These are phyloP conservation scores for Mus pahari DNA, from an alignment of 2,113 vertebrate species.

Conservation along the genomic window DNA sequence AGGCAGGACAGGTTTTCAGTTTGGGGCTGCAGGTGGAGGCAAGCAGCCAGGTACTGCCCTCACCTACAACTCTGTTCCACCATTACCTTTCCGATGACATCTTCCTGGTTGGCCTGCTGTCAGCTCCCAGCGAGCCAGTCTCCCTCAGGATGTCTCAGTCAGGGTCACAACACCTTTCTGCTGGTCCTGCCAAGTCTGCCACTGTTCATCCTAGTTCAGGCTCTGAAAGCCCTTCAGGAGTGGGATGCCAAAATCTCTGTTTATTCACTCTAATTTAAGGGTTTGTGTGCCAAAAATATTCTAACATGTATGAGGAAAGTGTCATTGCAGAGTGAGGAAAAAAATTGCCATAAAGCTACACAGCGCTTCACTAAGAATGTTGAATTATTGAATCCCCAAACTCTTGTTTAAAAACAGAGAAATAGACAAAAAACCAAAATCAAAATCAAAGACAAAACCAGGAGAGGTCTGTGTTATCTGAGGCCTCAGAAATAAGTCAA, in stretches of 20 bases:
- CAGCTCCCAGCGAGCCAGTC: fast-evolving
- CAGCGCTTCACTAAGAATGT: background rate
- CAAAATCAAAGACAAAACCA: background rate
- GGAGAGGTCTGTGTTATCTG: background rate
- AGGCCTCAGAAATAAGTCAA: background rate
- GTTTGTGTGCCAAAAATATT: constrained; percentile 47
- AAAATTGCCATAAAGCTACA: constrained; percentile 44
- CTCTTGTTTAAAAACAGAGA: constrained; percentile 15
- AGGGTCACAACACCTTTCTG: background rate
- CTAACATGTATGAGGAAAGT: background rate
- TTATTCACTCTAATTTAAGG: constrained; percentile 45
- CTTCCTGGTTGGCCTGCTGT: background rate
- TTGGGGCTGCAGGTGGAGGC: background rate
- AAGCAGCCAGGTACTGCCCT: background rate
- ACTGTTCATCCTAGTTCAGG: constrained; percentile 10
- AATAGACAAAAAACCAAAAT: background rate
- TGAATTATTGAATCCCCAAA: background rate
- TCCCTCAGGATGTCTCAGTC: background rate
- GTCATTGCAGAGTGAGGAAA: constrained; percentile 10
- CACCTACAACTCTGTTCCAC: background rate
- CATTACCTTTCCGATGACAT: background rate
- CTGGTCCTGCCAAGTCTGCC: constrained; percentile 23
- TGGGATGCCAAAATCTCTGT: background rate
- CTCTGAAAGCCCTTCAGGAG: background rate
- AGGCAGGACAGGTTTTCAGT: background rate